These are phyloP conservation scores for Enteromius treurensis DNA, from an alignment of 2,797 vertebrate species.

Conservation along the genomic window DNA sequence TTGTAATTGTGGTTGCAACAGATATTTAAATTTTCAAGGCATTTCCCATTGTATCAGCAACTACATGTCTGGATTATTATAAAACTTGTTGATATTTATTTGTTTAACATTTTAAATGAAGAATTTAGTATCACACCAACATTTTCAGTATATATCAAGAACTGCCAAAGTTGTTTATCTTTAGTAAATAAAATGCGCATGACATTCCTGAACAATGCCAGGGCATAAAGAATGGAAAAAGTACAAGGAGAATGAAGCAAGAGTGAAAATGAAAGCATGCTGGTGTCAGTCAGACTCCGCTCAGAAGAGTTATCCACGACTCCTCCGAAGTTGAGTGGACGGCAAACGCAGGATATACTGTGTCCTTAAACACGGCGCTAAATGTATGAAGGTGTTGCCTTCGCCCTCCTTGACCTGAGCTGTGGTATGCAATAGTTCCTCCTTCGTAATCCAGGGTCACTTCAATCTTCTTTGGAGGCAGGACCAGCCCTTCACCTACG, in stretches of 20 bases:
- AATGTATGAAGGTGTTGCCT: slow-evolving; percentile 76
- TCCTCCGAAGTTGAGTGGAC: slow-evolving; percentile 73
- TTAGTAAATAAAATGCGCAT: background rate
- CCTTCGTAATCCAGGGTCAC: slow-evolving; percentile 72
- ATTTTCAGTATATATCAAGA: background rate
- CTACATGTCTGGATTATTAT: background rate
- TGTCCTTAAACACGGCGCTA: slow-evolving; percentile 69
- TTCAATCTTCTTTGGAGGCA: slow-evolving; percentile 67
- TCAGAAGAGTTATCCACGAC: slow-evolving; percentile 77
- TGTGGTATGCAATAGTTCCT: slow-evolving; percentile 71
- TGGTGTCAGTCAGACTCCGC: slow-evolving; percentile 32
- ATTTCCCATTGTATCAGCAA: background rate
- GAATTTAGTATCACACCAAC: background rate
- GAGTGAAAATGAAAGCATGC: background rate
- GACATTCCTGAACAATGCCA: background rate
- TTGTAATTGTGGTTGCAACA: background rate
- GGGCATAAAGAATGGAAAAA: background rate
- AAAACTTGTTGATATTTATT: background rate
- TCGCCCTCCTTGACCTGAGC: slow-evolving; percentile 55
- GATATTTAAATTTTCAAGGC: background rate
- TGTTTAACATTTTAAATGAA: background rate
- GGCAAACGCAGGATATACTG: slow-evolving; percentile 74
- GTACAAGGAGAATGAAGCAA: background rate
- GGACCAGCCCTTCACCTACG: slow-evolving; percentile 53
- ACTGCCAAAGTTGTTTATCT: background rate